phyloP scores from a whole-genome alignment of 1,140 invertebrate species.

The Lucilia sericata region DNA sequence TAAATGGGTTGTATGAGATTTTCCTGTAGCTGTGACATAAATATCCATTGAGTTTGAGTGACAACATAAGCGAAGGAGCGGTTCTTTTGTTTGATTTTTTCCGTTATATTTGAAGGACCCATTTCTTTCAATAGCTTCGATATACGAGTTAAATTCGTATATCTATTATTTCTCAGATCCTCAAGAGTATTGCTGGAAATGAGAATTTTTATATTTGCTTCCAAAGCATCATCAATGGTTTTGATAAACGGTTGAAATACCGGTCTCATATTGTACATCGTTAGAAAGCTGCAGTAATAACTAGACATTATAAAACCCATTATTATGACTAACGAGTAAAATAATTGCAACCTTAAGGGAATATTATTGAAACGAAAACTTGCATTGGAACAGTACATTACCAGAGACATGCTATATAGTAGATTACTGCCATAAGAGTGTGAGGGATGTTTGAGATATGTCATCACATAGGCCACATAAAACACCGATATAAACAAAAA shows the following conservation, averaged over 20 bases:
- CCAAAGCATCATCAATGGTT: constrained; percentile 54
- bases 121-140: constrained; percentile 52
- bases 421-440: constrained; percentile 51
- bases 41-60: constrained; percentile 57
- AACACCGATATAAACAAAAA: constrained; percentile 57
- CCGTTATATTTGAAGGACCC: constrained; percentile 54
- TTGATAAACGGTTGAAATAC: constrained; percentile 57
- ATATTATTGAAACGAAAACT: constrained; percentile 51
- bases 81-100: constrained; percentile 50
- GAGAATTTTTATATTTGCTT: constrained; percentile 54
- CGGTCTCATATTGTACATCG: constrained; percentile 60
- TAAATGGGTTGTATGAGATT: constrained; percentile 52
- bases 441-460: constrained; percentile 42
- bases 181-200: constrained; percentile 54
- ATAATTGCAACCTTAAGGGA: constrained; percentile 49
- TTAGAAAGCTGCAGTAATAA: constrained; percentile 61
- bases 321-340: constrained; percentile 55
- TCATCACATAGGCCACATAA: constrained; percentile 52
- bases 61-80: constrained; percentile 58
- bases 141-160: constrained; percentile 52
- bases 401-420: constrained; percentile 53
- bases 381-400: constrained; percentile 60
- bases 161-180: constrained; percentile 51
- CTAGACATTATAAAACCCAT: constrained; percentile 59
- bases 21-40: constrained; percentile 39